Evolutionary conservation across 2,797 vertebrate species (phyloP).

Genomic region (Enteromius radiatus): DNA sequence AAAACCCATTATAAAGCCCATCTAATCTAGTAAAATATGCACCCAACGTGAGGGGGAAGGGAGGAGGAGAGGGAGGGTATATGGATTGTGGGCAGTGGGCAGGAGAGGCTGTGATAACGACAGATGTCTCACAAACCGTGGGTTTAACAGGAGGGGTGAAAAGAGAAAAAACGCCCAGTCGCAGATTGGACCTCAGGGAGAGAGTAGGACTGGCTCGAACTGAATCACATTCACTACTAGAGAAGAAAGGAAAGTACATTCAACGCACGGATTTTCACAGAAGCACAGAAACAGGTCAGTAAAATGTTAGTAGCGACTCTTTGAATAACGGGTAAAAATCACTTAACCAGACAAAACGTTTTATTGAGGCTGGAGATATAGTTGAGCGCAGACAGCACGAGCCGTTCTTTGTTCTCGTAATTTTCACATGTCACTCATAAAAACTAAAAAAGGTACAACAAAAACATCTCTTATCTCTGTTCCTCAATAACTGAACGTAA

Average conservation of each 20-base stretch:
- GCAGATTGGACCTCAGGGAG: slow-evolving; percentile 72
- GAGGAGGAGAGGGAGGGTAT: slow-evolving; percentile 67
- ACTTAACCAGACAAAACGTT: neutral
- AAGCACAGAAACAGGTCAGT: slow-evolving; percentile 71
- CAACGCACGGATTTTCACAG: slow-evolving; percentile 49
- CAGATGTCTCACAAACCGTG: slow-evolving; percentile 78
- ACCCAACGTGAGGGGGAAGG: slow-evolving; percentile 54
- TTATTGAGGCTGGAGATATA: slow-evolving; percentile 7
- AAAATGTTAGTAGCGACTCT: neutral
- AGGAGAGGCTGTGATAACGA: slow-evolving; percentile 77
- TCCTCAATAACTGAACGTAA: neutral
- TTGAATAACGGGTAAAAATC: neutral
- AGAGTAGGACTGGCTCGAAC: slow-evolving; percentile 75
- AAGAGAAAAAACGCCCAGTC: slow-evolving; percentile 68
- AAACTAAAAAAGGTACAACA: neutral
- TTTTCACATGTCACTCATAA: neutral
- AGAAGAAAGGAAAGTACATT: slow-evolving; percentile 58
- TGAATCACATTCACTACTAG: slow-evolving; percentile 71
- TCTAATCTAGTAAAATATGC: slow-evolving; percentile 60
- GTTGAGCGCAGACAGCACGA: slow-evolving; percentile 31
- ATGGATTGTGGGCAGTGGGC: slow-evolving; percentile 69
- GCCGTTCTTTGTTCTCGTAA: slow-evolving; percentile 60
- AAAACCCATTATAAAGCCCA: slow-evolving; percentile 52
- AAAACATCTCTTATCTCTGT: neutral
- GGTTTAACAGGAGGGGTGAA: slow-evolving; percentile 66